Evolutionary conservation across 2,888 invertebrate genomes (phyloP).

Genomic region (Mellilla xanthometata): DNA sequence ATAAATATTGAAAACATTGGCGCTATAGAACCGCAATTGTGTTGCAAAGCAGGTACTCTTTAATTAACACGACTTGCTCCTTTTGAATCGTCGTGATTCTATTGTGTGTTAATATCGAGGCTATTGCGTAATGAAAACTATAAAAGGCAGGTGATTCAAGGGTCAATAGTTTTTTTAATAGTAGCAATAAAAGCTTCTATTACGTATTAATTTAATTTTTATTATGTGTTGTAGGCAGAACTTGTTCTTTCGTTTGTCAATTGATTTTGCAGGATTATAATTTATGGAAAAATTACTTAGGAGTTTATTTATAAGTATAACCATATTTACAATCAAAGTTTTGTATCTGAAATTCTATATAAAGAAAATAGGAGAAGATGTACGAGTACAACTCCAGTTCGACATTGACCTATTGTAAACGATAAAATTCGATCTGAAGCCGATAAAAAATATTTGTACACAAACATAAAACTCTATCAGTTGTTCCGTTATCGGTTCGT

Average conservation of each 20-base stretch:
- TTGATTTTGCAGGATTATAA: no score
- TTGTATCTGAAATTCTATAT: no score
- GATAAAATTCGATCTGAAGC: constrained; percentile 5
- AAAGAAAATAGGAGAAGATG: no score
- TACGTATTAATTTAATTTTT: no score
- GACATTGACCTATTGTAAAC: constrained; percentile 29
- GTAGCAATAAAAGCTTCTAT: no score
- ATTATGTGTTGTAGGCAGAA: no score
- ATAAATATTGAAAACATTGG: not conserved
- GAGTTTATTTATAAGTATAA: no score
- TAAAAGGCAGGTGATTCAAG: not conserved
- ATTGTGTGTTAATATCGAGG: constrained; percentile 33
- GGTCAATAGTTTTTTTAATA: constrained; percentile 1
- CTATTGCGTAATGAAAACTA: constrained; percentile 11
- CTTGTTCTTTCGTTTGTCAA: no score
- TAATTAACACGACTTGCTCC: constrained; percentile 19
- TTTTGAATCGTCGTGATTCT: constrained; percentile 21
- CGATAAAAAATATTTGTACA: constrained; percentile 23
- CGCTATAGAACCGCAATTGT: constrained; percentile 6
- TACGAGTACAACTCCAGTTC: no score
- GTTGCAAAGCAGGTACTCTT: constrained; percentile 13
- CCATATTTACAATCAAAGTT: no score
- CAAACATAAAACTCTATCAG: constrained; percentile 23
- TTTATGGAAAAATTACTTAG: no score
- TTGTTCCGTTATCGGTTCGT: constrained; percentile 10